Percentiles rank a stretch among this genome's conserved stretches.
These are phyloP conservation scores for Cebus imitator DNA, from an alignment of 2,113 vertebrate genomes.

Conservation along the genomic window DNA sequence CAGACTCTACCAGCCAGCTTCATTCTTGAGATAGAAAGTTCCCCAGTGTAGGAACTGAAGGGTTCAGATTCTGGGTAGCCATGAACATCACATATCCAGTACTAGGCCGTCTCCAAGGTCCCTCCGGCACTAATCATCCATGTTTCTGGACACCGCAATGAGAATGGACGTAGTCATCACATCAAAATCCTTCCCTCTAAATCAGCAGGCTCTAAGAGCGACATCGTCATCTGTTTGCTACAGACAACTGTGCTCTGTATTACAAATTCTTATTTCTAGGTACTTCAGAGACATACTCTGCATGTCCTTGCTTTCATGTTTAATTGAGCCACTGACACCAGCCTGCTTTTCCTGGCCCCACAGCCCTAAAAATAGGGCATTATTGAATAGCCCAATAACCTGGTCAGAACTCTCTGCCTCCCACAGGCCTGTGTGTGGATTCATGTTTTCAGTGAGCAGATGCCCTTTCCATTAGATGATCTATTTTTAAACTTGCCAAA, in stretches of 20 bases:
- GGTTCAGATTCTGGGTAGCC: not conserved
- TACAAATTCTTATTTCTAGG: not conserved
- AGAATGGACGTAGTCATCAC: not conserved
- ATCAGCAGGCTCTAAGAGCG: not conserved
- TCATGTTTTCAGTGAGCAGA: constrained; percentile 66
- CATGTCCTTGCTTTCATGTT: not conserved
- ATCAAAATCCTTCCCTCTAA: not conserved
- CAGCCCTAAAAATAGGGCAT: constrained; percentile 75
- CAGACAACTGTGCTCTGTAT: not conserved
- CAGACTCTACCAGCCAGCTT: not conserved
- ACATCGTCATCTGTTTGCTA: not conserved
- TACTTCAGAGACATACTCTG: not conserved
- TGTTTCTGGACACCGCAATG: not conserved
- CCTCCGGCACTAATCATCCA: too few relatives aligned
- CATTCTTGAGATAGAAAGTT: not conserved
- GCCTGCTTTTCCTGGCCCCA: not conserved
- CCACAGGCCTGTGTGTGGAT: not conserved
- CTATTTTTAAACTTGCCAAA: constrained; percentile 76
- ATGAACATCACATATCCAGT: not conserved
- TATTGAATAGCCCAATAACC: constrained; percentile 56
- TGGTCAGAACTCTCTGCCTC: constrained; percentile 1
- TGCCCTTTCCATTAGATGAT: constrained; percentile 50
- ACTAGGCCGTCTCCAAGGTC: not conserved
- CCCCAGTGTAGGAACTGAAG: not conserved
- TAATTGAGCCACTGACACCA: constrained; percentile 21